Conservation (phyloP, 2,113 vertebrate genomes). For the Etheostoma cragini region DNA sequence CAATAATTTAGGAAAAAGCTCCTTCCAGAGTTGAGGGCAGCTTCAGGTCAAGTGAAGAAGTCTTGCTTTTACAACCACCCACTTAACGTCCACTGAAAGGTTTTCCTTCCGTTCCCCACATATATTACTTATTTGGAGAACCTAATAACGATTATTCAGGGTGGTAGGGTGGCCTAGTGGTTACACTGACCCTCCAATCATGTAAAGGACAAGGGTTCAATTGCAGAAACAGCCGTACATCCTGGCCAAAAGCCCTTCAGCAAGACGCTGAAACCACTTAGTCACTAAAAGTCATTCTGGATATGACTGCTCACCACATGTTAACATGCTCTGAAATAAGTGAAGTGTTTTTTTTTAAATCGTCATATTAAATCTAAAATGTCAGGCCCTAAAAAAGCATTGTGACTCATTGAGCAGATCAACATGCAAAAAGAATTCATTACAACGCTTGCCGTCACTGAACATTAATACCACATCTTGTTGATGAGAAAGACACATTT, state of each 20-base stretch:
- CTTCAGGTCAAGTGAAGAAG: constrained; percentile 69
- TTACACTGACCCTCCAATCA: constrained; percentile 65
- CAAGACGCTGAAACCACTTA: constrained; percentile 55
- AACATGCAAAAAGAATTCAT: constrained; percentile 61
- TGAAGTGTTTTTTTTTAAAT: constrained; percentile 59
- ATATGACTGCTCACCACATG: constrained; percentile 61
- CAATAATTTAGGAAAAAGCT: constrained; percentile 75
- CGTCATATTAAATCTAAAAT: constrained; percentile 62
- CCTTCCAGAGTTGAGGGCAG: constrained; percentile 75
- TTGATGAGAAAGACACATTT: constrained; percentile 77
- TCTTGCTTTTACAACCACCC: constrained; percentile 77
- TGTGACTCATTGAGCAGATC: constrained; percentile 80
- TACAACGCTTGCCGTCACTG: constrained; percentile 55
- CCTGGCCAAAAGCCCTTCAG: constrained; percentile 48
- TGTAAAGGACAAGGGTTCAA: constrained; percentile 74
- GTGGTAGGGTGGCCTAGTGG: constrained; percentile 55
- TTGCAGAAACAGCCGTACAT: constrained; percentile 64
- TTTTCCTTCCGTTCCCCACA: constrained; percentile 79
- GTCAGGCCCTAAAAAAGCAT: constrained; percentile 63
- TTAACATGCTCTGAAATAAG: constrained; percentile 58
- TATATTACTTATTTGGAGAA: constrained; percentile 80
- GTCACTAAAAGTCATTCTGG: constrained; percentile 44
- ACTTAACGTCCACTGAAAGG: constrained; percentile 74
- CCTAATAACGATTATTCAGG: constrained; percentile 71
- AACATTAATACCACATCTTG: constrained; percentile 68